Evolutionary conservation across 53 echinoderm and acorn worm genomes (phyloP).

Genomic region (Paracentrotus lividus): DNA sequence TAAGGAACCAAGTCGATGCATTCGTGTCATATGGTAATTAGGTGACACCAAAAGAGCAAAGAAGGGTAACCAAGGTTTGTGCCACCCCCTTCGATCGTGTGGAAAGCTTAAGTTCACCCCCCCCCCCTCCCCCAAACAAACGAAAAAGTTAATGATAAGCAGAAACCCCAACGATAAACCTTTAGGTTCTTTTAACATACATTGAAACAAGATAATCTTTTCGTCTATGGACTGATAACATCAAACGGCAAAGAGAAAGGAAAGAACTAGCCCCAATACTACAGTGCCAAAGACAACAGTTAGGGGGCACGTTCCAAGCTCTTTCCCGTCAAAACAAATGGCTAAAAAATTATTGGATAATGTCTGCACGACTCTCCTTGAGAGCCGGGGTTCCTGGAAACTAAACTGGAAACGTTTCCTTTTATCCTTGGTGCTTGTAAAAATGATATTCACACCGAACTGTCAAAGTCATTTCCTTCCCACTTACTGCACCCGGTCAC

Average conservation of each 20-base stretch:
- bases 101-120: too few relatives aligned
- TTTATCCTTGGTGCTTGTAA: background rate
- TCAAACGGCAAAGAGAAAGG: background rate
- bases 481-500: background rate
- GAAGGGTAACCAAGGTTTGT: too few relatives aligned
- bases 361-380: background rate
- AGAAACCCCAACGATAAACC: too few relatives aligned
- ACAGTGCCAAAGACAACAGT: background rate
- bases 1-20: too few relatives aligned
- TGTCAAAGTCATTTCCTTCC: conserved; percentile 39
- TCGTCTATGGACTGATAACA: background rate
- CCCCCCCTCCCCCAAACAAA: too few relatives aligned
- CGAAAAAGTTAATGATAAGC: too few relatives aligned
- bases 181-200: too few relatives aligned
- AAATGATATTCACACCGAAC: conserved; percentile 8
- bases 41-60: too few relatives aligned
- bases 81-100: too few relatives aligned
- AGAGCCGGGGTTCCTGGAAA: background rate
- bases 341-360: background rate
- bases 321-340: conserved; percentile 24
- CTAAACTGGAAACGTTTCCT: background rate
- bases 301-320: background rate
- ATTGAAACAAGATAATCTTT: background rate
- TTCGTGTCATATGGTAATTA: too few relatives aligned
- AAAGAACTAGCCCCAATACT: background rate